Percentiles rank a stretch among this genome's conserved stretches.
phyloP scores from a whole-genome alignment of 53 echinoderm and acorn worm species.

The Stichopus horrens region DNA sequence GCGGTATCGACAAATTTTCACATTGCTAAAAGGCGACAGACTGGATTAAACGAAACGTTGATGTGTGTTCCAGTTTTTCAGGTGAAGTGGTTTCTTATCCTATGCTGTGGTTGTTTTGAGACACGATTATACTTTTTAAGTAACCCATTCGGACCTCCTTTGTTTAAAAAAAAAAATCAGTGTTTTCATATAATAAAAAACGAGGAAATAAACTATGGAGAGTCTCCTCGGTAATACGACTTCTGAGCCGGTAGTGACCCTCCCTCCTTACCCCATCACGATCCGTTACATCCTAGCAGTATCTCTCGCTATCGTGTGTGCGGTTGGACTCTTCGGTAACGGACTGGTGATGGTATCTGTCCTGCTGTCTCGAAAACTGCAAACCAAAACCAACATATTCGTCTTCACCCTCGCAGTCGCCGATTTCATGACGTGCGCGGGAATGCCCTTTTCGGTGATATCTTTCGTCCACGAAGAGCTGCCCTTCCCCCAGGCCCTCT shows the following conservation, averaged over 20 bases:
- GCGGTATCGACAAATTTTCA: too few species aligned
- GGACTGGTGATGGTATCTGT: conserved; percentile 39
- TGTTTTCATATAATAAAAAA: too few species aligned
- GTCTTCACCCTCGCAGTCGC: conserved; percentile 39
- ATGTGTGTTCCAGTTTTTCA: too few species aligned
- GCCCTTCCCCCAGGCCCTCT: conserved; percentile 5
- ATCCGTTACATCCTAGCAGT: conserved; percentile 13
- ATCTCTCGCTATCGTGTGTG: background rate
- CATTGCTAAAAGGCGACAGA: too few species aligned
- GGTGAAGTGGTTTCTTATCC: too few species aligned
- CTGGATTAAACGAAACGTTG: too few species aligned
- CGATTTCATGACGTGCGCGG: conserved; percentile 32
- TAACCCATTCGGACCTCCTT: too few species aligned
- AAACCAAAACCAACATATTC: conserved; percentile 42
- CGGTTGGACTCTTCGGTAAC: conserved; percentile 28
- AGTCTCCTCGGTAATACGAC: background rate
- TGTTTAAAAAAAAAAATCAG: too few species aligned
- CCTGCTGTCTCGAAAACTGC: conserved; percentile 24
- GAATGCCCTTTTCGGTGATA: conserved; percentile 22
- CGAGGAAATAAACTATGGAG: background rate
- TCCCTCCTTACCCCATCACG: conserved; percentile 26
- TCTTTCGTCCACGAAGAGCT: conserved; percentile 17
- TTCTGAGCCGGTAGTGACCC: background rate
- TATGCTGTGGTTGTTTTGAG: too few species aligned
- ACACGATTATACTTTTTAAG: too few species aligned